A percentile compares a stretch with the other conserved stretches of the same genome.
These are phyloP conservation scores for Micropoecilia bifurca DNA, from an alignment of 2,797 vertebrate species.

Conservation along the genomic window DNA sequence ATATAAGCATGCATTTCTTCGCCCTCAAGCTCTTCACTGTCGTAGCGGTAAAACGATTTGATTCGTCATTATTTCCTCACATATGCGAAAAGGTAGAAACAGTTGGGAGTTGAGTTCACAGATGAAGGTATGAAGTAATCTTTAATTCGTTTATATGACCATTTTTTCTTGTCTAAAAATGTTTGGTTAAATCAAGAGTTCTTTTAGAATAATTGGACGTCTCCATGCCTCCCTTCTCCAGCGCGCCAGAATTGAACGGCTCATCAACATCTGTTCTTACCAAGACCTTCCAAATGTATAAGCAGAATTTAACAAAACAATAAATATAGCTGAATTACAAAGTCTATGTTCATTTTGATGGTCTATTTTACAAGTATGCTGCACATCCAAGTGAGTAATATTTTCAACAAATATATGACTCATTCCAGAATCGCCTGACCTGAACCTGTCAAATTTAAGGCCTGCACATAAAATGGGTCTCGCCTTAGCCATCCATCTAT, in stretches of 20 bases:
- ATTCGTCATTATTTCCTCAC: neutral
- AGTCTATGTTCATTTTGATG: too few species aligned
- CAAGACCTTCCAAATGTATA: neutral
- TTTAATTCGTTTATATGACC: neutral
- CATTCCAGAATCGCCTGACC: too few species aligned
- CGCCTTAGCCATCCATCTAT: too few species aligned
- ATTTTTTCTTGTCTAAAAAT: neutral
- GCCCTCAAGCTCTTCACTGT: neutral
- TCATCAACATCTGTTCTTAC: too few species aligned
- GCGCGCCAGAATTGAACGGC: too few species aligned
- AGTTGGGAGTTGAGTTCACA: neutral
- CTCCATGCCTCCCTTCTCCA: too few species aligned
- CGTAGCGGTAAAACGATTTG: neutral
- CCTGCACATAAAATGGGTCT: too few species aligned
- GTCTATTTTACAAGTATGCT: too few species aligned
- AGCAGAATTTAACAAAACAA: neutral
- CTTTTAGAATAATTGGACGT: neutral
- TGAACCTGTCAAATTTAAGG: too few species aligned
- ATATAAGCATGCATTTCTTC: conserved; percentile 7
- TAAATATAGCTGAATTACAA: too few species aligned
- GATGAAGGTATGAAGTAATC: neutral
- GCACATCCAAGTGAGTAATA: too few species aligned
- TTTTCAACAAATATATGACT: too few species aligned
- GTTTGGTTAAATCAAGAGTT: neutral
- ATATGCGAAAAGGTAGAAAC: neutral